A percentile compares a stretch with the other conserved stretches of the same genome.
Evolutionary conservation across 2,888 invertebrate species (phyloP).

Genomic region (Parnassius orleans): DNA sequence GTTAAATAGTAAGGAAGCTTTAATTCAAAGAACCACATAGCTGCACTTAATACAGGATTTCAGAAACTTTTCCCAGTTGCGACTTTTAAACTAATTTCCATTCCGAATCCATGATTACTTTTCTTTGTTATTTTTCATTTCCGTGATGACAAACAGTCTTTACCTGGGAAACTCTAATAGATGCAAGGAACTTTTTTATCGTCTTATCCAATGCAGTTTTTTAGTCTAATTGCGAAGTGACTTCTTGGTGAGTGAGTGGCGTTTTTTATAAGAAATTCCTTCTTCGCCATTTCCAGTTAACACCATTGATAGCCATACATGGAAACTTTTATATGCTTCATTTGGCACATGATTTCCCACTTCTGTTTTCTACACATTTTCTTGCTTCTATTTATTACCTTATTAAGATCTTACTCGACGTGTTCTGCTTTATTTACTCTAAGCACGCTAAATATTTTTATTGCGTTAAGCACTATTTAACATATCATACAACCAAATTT

Average conservation of each 20-base stretch:
- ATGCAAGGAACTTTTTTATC: constrained; percentile 19
- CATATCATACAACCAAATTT: too few species aligned
- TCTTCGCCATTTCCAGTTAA: constrained; percentile 27
- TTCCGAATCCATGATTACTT: constrained; percentile 28
- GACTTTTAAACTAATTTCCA: constrained; percentile 29
- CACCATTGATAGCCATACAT: constrained; percentile 22
- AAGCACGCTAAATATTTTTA: constrained; percentile 11
- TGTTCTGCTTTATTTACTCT: constrained; percentile 14
- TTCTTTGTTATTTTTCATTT: constrained; percentile 30
- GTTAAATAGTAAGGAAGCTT: constrained; percentile 25
- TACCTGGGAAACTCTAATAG: constrained; percentile 27
- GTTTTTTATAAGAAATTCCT: constrained; percentile 24
- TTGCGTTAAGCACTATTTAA: neutral
- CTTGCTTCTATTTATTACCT: constrained; percentile 23
- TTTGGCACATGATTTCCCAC: constrained; percentile 26
- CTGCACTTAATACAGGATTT: constrained; percentile 28
- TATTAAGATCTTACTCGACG: constrained; percentile 22
- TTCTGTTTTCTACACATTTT: constrained; percentile 28
- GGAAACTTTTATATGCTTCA: constrained; percentile 26
- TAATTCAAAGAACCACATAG: constrained; percentile 25
- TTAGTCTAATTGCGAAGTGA: constrained; percentile 17
- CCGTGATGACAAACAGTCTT: constrained; percentile 27
- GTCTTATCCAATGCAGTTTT: constrained; percentile 24
- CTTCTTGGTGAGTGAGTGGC: constrained; percentile 18
- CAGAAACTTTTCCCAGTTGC: constrained; percentile 24